phyloP scores from a whole-genome alignment of 2,797 vertebrate genomes.

The Melopsittacus undulatus region DNA sequence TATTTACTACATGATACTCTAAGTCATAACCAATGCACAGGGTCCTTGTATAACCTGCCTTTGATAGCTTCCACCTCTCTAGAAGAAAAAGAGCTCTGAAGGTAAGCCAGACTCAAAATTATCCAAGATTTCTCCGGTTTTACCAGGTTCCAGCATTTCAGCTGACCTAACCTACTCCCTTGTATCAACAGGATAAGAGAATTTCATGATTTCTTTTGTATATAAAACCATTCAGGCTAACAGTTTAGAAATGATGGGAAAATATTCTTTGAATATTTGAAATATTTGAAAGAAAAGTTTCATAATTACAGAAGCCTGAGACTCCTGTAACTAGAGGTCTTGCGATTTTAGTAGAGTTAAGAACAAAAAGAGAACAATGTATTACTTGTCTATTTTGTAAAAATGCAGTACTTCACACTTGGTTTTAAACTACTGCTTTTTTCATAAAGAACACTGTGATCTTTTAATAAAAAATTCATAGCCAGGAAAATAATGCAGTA shows the following conservation, averaged over 20 bases:
- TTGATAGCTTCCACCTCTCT: neutral
- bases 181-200: neutral
- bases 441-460: rapidly evolving
- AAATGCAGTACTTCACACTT: neutral
- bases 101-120: neutral
- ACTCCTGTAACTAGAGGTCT: neutral
- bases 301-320: neutral
- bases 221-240: neutral
- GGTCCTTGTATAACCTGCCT: neutral
- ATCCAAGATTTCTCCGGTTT: neutral
- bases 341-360: neutral
- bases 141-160: neutral
- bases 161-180: too few species aligned
- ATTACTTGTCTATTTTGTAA: neutral
- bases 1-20: neutral
- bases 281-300: neutral
- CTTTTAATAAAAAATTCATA: neutral
- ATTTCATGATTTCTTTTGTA: neutral
- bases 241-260: neutral
- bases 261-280: neutral
- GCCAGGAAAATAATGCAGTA: neutral
- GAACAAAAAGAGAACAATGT: neutral
- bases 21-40: neutral
- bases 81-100: neutral
- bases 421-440: neutral